phyloP scores from a whole-genome alignment of 2,113 vertebrate species.

The Lamprotornis superbus region DNA sequence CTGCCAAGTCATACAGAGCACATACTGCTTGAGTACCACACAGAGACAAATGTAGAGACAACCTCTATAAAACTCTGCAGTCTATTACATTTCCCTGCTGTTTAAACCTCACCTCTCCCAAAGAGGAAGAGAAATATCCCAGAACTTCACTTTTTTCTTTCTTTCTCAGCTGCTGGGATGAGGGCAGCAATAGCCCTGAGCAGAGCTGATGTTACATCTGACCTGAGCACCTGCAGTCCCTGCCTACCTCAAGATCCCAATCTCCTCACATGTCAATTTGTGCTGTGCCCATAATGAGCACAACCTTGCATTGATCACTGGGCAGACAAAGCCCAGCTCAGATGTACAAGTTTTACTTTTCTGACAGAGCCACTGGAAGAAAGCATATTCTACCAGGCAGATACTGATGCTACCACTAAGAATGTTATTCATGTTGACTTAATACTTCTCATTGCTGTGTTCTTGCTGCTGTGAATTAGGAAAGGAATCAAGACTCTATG shows the following conservation, averaged over 20 bases:
- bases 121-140: neutral
- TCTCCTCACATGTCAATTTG: neutral
- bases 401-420: neutral
- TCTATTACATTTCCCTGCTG: neutral
- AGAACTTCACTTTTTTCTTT: neutral
- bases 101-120: neutral
- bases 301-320: neutral
- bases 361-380: neutral
- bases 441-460: neutral
- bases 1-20: neutral
- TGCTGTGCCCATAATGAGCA: neutral
- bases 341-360: neutral
- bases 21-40: neutral
- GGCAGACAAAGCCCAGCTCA: neutral
- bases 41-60: neutral
- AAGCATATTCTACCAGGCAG: neutral
- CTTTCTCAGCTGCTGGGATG: neutral
- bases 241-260: neutral
- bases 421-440: neutral
- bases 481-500: neutral
- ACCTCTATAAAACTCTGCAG: neutral
- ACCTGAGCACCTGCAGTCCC: neutral
- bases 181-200: neutral
- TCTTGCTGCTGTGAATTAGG: neutral
- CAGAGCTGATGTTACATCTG: neutral